Conservation (phyloP, 2,888 invertebrate species). For the Agrilus mali region DNA sequence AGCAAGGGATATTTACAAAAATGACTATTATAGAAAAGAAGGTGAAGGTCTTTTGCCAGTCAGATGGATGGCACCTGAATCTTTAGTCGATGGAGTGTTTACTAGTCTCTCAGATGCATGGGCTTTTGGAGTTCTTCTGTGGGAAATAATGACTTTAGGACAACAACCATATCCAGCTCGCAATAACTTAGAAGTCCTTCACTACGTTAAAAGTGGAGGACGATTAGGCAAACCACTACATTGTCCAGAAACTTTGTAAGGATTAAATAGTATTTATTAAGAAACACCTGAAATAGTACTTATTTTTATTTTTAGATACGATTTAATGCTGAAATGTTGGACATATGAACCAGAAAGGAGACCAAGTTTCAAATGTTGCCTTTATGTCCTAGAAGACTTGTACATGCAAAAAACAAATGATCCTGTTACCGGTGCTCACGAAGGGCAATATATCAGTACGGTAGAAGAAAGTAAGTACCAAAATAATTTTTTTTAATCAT, state of each 20-base stretch:
- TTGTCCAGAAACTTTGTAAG: constrained; percentile 72
- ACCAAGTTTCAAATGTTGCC: constrained; percentile 76
- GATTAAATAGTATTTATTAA: constrained; percentile 13
- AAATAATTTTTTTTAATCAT: not conserved
- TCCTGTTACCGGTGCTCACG: constrained; percentile 32
- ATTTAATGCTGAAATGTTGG: constrained; percentile 83
- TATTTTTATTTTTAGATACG: constrained; percentile 47
- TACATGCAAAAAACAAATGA: constrained; percentile 26
- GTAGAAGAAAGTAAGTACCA: constrained; percentile 31
- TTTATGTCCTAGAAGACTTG: constrained; percentile 45
- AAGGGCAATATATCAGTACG: constrained; percentile 37
- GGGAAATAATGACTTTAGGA: constrained; percentile 95
- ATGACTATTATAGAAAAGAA: constrained; percentile 94
- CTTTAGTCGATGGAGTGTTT: constrained; percentile 89
- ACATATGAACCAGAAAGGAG: constrained; percentile 67
- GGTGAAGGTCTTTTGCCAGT: constrained; percentile 84
- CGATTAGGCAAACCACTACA: constrained; percentile 68
- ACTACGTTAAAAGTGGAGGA: constrained; percentile 80
- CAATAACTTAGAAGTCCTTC: constrained; percentile 83
- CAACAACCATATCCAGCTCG: constrained; percentile 94
- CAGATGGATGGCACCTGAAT: constrained; percentile 98
- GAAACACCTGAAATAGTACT: not conserved
- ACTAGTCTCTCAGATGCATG: constrained; percentile 95
- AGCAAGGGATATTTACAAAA: constrained; percentile 92
- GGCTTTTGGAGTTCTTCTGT: constrained; percentile 87